Conservation (phyloP, 2,113 vertebrate genomes). For the Shinisaurus crocodilurus region DNA sequence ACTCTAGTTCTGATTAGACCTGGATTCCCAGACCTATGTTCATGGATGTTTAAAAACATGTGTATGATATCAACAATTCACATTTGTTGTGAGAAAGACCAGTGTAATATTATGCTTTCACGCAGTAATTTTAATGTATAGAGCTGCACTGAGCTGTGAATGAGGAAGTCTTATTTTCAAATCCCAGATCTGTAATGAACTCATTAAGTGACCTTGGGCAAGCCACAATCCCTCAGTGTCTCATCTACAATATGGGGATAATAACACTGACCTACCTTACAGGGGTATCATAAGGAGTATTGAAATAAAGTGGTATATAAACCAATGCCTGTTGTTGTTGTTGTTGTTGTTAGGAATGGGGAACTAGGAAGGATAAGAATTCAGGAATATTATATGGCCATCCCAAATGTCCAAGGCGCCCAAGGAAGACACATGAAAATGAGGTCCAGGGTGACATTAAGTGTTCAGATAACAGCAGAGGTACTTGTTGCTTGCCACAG, state of each 20-base stretch:
- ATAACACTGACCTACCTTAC: neutral
- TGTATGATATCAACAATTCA: neutral
- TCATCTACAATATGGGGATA: neutral
- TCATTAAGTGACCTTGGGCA: neutral
- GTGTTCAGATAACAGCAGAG: neutral
- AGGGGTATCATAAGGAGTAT: neutral
- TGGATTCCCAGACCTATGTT: neutral
- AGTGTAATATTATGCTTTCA: neutral
- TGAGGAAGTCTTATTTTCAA: neutral
- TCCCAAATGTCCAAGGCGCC: neutral
- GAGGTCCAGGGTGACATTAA: neutral
- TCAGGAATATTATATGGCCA: neutral
- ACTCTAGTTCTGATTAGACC: neutral
- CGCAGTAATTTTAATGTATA: neutral
- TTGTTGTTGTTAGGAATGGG: neutral
- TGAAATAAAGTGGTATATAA: neutral
- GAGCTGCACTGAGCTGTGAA: neutral
- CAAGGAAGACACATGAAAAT: neutral
- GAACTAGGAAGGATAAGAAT: neutral
- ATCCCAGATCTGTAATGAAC: neutral
- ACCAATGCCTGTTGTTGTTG: neutral
- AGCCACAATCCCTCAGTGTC: neutral
- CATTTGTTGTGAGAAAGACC: neutral
- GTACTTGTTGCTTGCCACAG: no score
- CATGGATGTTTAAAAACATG: neutral